Evolutionary conservation across 2,888 invertebrate species (phyloP), one percentile per base, ranked within the genome.

Genomic region (Marronus borbonicus): DNA sequence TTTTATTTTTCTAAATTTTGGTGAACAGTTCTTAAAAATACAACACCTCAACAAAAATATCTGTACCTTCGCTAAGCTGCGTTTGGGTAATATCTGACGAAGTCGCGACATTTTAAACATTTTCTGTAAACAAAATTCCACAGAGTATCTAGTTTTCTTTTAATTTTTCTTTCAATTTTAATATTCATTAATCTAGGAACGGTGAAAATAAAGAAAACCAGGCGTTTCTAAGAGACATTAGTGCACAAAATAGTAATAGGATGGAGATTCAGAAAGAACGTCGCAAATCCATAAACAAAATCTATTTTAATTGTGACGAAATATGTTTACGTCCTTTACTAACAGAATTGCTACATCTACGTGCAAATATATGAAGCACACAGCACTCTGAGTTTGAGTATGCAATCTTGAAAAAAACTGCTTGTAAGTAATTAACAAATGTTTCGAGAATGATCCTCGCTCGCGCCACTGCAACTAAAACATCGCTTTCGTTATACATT

Each of bases 61-160:
- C 60, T 77, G 88, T 92, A 92, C 92, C 92, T 92, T 92, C 83
- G 91, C 92, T 87, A 91, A 89, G 88, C 90, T 90, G 88, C 92
- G 92, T 89, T 89, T 90, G 83, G 92, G 92, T 89, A 92, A 90
- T 88, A 91, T 88, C 89, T 90, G 90, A 84, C 92, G 91, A 85
- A 92, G 90, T 86, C 89, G 90, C 91, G 91, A 91, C 90, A 89
- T 90, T 90, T 91, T 91, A 90, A 90, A 90, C 91, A 92, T 90
- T 92, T 92, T 92, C 92, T 92, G 92, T 89, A 92, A 92, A 90
- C 87, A 90, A 86, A 87, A 85, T 83, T 82, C 84, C 86, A 86
- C 87, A 87, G 86, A 88, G 85, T 86, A 88, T 84, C 87, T 82
- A 7, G 55, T 49, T 64, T 81, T 68, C 24, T 24, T 70, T 70